Evolutionary conservation across 2,113 vertebrate genomes (phyloP), one percentile per base, ranked within the genome.

Genomic region (Psammodynastes pulverulentus): DNA sequence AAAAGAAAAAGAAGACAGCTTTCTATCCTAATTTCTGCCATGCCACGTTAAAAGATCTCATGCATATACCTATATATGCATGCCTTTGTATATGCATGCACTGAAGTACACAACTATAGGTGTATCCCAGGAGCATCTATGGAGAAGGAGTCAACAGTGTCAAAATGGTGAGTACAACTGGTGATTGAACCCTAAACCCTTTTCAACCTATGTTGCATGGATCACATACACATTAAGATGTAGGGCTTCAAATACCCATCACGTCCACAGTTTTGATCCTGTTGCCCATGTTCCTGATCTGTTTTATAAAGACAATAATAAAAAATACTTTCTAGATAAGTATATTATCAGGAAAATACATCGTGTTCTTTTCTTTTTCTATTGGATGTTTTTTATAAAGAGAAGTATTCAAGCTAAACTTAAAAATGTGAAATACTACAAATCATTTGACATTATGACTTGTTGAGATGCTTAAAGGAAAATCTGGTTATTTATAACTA

Each of bases 401-500:
- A 85, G 62, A 95, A 62, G 1, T 45, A 67, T 34, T 90, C 92
- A 92, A 89, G 54, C 19, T n/a, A 93, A 91, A 88, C 9, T 88
- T 91, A 49, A 87, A 72, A 95, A 79, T 46, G 2, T n/a, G 12
- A 87, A 86, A 85, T 88, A 93, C 29, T 89, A 87, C 88, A 92
- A 92, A 90, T 92, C 34, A 86, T 49, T 94, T 0, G 0, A 86
- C 85, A 87, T 54, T 87, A 89, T 79, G 93, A 67, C 94, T 91
- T 86, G 17, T 86, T 54, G 86, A 94, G 88, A 62, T 92, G 88
- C 86, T 84, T 9, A 67, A 79, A 79, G 7, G n/a, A 1, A 10
- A 93, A 93, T 92, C 85, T 92, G 79, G 48, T 91, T 46, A 95
- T 96, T 96, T 93, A 94, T 93, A 93, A 9, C 34, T 29, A 79